These are phyloP conservation scores for Eira barbara DNA, from an alignment of 2,113 vertebrate species.

Conservation along the genomic window DNA sequence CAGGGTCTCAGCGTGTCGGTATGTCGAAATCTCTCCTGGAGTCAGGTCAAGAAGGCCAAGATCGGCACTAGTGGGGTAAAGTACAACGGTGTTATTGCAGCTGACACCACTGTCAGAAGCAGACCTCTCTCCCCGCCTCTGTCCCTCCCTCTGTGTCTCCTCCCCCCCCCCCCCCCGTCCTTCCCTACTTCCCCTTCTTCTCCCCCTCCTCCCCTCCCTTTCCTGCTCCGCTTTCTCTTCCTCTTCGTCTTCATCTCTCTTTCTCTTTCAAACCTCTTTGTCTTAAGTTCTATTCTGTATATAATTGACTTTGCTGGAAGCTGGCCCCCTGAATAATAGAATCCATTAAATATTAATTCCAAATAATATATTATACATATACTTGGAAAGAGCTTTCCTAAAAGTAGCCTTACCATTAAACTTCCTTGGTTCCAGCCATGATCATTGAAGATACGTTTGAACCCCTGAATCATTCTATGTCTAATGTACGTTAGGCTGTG, in stretches of 20 bases:
- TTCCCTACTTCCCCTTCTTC: background rate
- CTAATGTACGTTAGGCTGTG: background rate
- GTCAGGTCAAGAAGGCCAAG: background rate
- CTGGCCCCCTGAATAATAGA: background rate
- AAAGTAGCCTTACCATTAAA: background rate
- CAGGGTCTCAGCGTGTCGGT: too few relatives aligned
- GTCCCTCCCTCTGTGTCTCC: background rate
- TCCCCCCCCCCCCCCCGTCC: background rate
- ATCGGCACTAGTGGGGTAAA: background rate
- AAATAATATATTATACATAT: background rate
- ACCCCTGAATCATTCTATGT: background rate
- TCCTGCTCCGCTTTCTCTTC: background rate
- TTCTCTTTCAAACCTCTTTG: background rate
- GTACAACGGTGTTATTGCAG: background rate
- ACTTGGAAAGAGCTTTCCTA: background rate
- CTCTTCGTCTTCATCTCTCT: background rate
- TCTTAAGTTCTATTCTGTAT: background rate
- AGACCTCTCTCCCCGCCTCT: background rate
- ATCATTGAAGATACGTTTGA: background rate
- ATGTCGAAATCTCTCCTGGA: background rate
- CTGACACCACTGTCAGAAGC: too few relatives aligned
- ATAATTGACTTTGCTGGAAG: background rate
- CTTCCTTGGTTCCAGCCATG: background rate
- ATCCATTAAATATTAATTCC: background rate
- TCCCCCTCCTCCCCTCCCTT: background rate